These are phyloP conservation scores for Alentia gelatinosa DNA, from an alignment of 2,888 invertebrate species.

Conservation along the genomic window DNA sequence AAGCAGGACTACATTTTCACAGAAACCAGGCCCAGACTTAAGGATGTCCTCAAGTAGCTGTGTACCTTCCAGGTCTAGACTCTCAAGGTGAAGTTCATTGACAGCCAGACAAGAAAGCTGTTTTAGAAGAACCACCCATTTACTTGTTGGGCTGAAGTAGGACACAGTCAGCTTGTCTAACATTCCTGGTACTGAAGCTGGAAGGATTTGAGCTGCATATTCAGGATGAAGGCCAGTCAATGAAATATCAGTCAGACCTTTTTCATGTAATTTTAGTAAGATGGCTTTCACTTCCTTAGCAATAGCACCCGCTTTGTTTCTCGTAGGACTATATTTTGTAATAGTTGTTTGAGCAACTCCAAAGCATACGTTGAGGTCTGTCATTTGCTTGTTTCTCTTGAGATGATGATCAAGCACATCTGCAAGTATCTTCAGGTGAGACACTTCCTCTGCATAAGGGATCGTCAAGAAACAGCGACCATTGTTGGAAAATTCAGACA, in stretches of 20 bases:
- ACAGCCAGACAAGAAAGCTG: neutral
- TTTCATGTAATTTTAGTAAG: neutral
- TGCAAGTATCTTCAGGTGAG: neutral
- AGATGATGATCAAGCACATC: neutral
- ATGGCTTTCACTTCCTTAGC: neutral
- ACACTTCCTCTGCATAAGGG: constrained; percentile 8
- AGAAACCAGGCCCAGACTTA: neutral
- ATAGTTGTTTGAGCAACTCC: neutral
- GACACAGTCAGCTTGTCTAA: neutral
- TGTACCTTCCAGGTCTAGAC: neutral
- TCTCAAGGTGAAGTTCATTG: neutral
- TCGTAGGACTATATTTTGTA: neutral
- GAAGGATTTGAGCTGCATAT: neutral
- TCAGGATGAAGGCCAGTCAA: neutral
- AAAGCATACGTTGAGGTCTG: neutral
- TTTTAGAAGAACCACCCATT: neutral
- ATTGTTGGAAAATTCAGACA: neutral
- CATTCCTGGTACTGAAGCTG: neutral
- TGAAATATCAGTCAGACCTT: neutral
- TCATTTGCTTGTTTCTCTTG: neutral
- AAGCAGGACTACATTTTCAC: neutral
- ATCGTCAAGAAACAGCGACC: neutral
- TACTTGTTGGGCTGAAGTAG: neutral
- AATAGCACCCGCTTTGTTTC: neutral
- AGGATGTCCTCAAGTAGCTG: neutral